Evolutionary conservation across 1,140 invertebrate species (phyloP).

Genomic region (Aphelinus atriplicis): DNA sequence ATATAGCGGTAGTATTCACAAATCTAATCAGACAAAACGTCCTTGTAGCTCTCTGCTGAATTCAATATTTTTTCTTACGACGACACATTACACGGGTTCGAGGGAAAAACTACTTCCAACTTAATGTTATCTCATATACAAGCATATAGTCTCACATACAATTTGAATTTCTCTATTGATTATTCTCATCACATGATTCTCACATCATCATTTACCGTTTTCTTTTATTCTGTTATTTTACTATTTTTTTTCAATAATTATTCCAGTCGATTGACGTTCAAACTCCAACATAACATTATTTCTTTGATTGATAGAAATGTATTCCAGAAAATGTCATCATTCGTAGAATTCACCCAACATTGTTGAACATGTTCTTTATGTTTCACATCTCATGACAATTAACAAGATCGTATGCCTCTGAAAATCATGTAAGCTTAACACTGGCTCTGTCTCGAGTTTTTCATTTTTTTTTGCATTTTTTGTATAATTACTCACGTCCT

Average conservation of each 20-base stretch:
- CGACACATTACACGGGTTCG: slow-evolving; percentile 53
- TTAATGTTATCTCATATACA: slow-evolving; percentile 59
- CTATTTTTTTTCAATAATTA: slow-evolving; percentile 46
- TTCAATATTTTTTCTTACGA: slow-evolving; percentile 41
- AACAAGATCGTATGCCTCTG: too few species aligned
- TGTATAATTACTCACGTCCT: slow-evolving; percentile 12
- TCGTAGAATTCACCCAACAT: slow-evolving; percentile 7
- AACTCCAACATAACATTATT: slow-evolving; percentile 20
- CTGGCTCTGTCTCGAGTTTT: too few species aligned
- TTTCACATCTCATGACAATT: background rate
- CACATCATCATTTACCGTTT: slow-evolving; percentile 41
- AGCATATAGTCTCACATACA: slow-evolving; percentile 57
- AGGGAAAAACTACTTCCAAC: slow-evolving; percentile 58
- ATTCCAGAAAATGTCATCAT: slow-evolving; percentile 13
- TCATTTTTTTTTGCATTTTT: too few species aligned
- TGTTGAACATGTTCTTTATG: slow-evolving; percentile 23
- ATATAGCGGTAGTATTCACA: slow-evolving; percentile 56
- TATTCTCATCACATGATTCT: slow-evolving; percentile 44
- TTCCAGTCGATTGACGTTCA: slow-evolving; percentile 29
- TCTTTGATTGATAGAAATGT: slow-evolving; percentile 21
- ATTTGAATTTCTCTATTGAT: slow-evolving; percentile 46
- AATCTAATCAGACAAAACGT: slow-evolving; percentile 49
- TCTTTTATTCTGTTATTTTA: slow-evolving; percentile 40
- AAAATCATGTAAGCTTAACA: too few species aligned
- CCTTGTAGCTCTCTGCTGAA: slow-evolving; percentile 34